These are phyloP conservation scores for Diceros bicornis DNA, from an alignment of 2,797 vertebrate genomes.

Conservation along the genomic window DNA sequence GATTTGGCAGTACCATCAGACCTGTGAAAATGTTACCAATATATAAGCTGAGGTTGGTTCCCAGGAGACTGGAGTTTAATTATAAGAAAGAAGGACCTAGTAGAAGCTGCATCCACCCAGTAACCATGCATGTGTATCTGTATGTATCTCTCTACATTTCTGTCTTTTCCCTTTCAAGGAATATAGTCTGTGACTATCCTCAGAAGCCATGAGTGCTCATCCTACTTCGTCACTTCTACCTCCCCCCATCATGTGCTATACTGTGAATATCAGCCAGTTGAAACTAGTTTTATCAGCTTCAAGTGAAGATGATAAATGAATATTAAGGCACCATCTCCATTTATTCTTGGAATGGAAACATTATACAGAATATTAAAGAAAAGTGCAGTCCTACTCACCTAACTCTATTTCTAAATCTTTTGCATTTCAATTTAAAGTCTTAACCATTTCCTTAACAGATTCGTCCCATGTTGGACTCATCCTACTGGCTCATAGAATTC, in stretches of 20 bases:
- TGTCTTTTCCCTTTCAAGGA: not conserved
- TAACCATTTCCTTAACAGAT: slow-evolving; percentile 39
- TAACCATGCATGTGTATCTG: not conserved
- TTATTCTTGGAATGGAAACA: slow-evolving; percentile 3
- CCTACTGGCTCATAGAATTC: slow-evolving; percentile 1
- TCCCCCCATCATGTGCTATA: not conserved
- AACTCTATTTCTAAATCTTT: slow-evolving; percentile 58
- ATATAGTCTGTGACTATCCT: not conserved
- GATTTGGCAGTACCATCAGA: not conserved
- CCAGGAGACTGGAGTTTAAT: not conserved
- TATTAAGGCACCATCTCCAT: slow-evolving; percentile 1
- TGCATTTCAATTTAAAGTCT: slow-evolving; percentile 40
- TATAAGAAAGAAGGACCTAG: not conserved
- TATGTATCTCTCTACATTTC: slow-evolving; percentile 1
- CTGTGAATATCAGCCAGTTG: not conserved
- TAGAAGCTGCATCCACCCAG: not conserved
- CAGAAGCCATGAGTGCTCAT: not conserved
- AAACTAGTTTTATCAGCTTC: slow-evolving; percentile 54
- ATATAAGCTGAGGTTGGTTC: slow-evolving; percentile 26
- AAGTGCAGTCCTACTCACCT: not conserved
- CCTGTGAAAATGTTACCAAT: not conserved
- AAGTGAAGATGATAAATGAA: slow-evolving; percentile 51
- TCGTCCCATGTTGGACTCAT: not conserved
- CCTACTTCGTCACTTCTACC: not conserved
- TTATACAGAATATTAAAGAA: slow-evolving; percentile 35